phyloP scores from a whole-genome alignment of 2,797 vertebrate species.

The Tolypeutes matacus region DNA sequence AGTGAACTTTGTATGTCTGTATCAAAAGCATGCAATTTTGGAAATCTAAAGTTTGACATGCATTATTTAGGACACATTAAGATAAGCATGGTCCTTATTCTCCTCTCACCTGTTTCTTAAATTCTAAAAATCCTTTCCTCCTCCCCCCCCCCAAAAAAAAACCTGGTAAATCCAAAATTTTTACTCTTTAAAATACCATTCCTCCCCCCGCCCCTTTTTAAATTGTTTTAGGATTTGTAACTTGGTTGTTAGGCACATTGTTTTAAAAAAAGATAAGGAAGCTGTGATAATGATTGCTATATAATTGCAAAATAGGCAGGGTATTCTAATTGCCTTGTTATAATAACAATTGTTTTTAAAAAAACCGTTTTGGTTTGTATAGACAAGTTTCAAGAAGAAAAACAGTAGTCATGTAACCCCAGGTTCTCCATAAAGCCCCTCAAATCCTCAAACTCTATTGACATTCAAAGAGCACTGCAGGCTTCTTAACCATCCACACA shows the following conservation, averaged over 20 bases:
- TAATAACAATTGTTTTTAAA: slow-evolving; percentile 16
- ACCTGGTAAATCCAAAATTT: not conserved
- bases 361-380: not conserved
- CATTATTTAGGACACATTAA: slow-evolving; percentile 54
- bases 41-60: not conserved
- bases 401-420: slow-evolving; percentile 22
- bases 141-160: not conserved
- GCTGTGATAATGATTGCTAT: not conserved
- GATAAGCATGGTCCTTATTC: not conserved
- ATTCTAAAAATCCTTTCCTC: not conserved
- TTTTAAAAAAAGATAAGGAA: not conserved
- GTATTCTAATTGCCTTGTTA: not conserved
- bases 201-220: not conserved
- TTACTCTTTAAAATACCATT: slow-evolving; percentile 18
- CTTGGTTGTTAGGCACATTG: slow-evolving; percentile 27
- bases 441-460: not conserved
- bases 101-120: slow-evolving; percentile 2
- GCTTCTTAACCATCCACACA: not conserved
- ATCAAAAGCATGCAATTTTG: slow-evolving; percentile 16
- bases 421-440: not conserved
- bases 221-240: slow-evolving; percentile 15
- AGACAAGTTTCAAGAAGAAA: slow-evolving; percentile 36
- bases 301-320: not conserved
- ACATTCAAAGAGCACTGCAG: not conserved
- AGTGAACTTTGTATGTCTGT: not conserved